phyloP scores from a whole-genome alignment of 2,113 vertebrate genomes.

The Donacobius atricapilla region DNA sequence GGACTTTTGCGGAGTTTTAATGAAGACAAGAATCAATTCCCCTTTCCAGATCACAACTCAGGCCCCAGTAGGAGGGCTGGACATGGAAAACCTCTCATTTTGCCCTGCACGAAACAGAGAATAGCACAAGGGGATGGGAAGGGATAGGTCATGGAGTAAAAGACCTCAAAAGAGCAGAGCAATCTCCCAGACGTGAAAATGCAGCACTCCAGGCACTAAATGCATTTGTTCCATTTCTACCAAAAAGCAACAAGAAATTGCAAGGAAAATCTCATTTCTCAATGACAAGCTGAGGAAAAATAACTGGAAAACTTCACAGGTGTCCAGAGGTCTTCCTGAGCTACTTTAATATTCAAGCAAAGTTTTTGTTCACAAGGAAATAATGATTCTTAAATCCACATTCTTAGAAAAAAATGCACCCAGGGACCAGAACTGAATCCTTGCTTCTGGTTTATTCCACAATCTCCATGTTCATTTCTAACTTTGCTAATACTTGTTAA shows the following conservation, averaged over 20 bases:
- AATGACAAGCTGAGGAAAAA: background rate
- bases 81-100: background rate
- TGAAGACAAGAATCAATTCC: background rate
- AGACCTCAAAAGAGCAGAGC: background rate
- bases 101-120: background rate
- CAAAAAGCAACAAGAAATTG: background rate
- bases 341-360: background rate
- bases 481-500: background rate
- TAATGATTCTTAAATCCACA: background rate
- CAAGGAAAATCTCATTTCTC: background rate
- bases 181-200: background rate
- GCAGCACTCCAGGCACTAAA: background rate
- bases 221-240: background rate
- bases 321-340: background rate
- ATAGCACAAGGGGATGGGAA: background rate
- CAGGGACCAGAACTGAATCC: background rate
- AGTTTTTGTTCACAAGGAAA: background rate
- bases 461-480: background rate
- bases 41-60: background rate
- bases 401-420: background rate
- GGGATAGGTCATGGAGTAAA: background rate
- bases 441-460: background rate
- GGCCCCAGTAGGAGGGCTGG: rapidly evolving
- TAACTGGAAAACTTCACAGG: background rate
- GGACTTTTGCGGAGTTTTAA: background rate